Evolutionary conservation across 2,888 invertebrate species (phyloP).

Genomic region (Ephialtes manifestator): DNA sequence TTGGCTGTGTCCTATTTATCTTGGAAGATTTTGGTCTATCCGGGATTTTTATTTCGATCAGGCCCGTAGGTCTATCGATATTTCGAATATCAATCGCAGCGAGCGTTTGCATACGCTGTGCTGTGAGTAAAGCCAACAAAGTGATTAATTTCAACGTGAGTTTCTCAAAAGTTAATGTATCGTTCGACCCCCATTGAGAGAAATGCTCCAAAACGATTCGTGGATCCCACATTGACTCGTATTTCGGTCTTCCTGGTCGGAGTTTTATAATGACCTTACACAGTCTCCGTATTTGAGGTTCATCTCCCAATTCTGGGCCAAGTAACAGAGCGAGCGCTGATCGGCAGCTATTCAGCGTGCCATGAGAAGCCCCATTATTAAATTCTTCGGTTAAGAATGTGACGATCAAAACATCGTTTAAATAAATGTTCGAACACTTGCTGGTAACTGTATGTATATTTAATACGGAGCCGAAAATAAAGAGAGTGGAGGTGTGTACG

Average conservation of each 20-base stretch:
- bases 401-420: too few relatives aligned
- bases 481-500: too few relatives aligned
- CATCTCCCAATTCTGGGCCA: conserved; percentile 18
- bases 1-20: conserved; percentile 47
- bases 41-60: conserved; percentile 62
- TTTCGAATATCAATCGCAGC: conserved; percentile 50
- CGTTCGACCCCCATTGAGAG: conserved; percentile 31
- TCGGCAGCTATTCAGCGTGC: conserved; percentile 37
- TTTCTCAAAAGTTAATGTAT: conserved; percentile 30
- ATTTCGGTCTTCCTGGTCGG: conserved; percentile 52
- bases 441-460: too few relatives aligned
- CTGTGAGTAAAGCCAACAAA: conserved; percentile 48
- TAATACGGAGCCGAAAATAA: too few relatives aligned
- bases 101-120: conserved; percentile 56
- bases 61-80: not conserved
- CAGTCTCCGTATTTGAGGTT: conserved; percentile 33
- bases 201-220: conserved; percentile 50
- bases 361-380: conserved; percentile 30
- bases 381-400: conserved; percentile 18
- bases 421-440: too few relatives aligned
- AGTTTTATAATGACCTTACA: conserved; percentile 33
- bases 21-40: conserved; percentile 50
- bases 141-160: conserved; percentile 49
- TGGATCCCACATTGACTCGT: conserved; percentile 57
- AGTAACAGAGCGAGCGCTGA: conserved; percentile 28